Conservation (phyloP, 2,888 invertebrate species). For the Tachina grossa region DNA sequence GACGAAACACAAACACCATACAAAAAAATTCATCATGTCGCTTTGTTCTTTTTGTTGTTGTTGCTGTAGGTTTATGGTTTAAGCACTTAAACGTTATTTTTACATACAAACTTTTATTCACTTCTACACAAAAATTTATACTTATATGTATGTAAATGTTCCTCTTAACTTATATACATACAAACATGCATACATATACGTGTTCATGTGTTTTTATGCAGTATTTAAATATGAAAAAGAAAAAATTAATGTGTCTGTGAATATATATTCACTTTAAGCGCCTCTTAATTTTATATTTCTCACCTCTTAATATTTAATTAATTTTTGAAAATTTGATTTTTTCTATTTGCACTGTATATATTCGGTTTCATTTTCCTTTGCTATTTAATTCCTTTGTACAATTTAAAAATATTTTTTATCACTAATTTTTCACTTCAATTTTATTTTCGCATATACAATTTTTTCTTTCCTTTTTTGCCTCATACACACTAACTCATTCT, state of each 20-base stretch:
- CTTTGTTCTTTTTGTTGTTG: conserved; percentile 51
- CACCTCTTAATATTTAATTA: conserved; percentile 58
- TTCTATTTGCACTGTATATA: conserved; percentile 35
- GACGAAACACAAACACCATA: conserved; percentile 58
- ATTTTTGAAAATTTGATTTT: conserved; percentile 19
- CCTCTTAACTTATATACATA: conserved; percentile 8
- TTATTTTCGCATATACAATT: conserved; percentile 65
- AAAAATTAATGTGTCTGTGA: conserved; percentile 26
- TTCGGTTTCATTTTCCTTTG: conserved; percentile 17
- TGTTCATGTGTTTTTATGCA: conserved; percentile 13
- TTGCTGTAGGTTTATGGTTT: conserved; percentile 66
- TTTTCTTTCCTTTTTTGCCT: conserved; percentile 59
- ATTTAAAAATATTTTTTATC: conserved; percentile 35
- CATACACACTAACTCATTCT: conserved; percentile 68
- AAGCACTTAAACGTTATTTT: conserved; percentile 69
- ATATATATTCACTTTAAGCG: conserved; percentile 66
- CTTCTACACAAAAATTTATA: conserved; percentile 22
- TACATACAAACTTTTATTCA: conserved; percentile 46
- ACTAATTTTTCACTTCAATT: conserved; percentile 51
- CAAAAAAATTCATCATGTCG: conserved; percentile 58
- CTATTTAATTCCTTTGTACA: conserved; percentile 25
- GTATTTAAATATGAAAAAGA: conserved; percentile 15
- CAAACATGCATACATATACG: not conserved
- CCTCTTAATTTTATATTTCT: conserved; percentile 66
- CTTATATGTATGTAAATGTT: conserved; percentile 10